These are phyloP conservation scores for Strix aluco DNA, from an alignment of 2,113 vertebrate genomes.

Conservation along the genomic window DNA sequence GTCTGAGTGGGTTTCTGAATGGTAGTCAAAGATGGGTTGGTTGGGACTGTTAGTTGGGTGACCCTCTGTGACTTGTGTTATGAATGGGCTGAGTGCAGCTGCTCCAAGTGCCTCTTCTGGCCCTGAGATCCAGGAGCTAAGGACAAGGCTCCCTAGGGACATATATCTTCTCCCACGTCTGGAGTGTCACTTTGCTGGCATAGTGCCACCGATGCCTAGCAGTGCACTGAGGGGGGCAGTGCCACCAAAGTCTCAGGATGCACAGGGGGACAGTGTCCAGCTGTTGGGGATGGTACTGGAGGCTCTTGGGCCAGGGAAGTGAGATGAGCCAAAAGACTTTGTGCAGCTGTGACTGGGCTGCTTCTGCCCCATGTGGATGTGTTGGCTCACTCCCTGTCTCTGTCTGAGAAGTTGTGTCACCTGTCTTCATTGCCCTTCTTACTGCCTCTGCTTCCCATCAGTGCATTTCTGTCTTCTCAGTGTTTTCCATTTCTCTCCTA, in stretches of 20 bases:
- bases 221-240: background rate
- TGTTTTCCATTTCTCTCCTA: background rate
- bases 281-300: background rate
- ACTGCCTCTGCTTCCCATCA: background rate
- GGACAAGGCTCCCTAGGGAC: background rate
- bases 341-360: background rate
- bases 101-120: background rate
- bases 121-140: background rate
- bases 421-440: background rate
- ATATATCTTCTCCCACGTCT: background rate
- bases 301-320: background rate
- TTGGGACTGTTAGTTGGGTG: background rate
- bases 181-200: background rate
- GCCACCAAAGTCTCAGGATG: background rate
- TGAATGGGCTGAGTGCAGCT: background rate
- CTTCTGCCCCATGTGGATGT: background rate
- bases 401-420: background rate
- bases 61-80: background rate
- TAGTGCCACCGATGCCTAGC: background rate
- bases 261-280: too few species aligned
- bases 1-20: background rate
- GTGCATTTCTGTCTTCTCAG: background rate
- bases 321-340: background rate
- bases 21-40: background rate
- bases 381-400: background rate